These are phyloP conservation scores for Tribolium freemani DNA, from an alignment of 2,888 invertebrate genomes.

Conservation along the genomic window DNA sequence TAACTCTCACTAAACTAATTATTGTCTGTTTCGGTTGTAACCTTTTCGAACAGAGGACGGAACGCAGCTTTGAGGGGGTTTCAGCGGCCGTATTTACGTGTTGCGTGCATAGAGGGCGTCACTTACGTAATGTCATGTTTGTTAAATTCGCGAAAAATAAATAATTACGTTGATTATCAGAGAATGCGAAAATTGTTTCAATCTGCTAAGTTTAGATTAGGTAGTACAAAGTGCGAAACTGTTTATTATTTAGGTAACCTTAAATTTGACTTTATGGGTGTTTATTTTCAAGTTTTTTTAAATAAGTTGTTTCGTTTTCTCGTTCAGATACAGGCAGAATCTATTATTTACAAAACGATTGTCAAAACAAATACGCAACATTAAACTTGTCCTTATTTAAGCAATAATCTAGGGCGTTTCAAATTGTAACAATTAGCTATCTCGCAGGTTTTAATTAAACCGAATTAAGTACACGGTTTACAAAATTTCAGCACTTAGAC, in stretches of 20 bases:
- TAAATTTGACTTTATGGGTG: not conserved
- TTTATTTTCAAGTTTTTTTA: not conserved
- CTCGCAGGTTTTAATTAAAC: not conserved
- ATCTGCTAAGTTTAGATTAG: not conserved
- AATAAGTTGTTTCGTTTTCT: not conserved
- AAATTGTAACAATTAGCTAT: slow-evolving; percentile 13
- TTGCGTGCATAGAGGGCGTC: not conserved
- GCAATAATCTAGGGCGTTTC: not conserved
- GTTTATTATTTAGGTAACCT: not conserved
- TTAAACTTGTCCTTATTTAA: slow-evolving; percentile 7
- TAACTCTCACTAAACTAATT: slow-evolving; percentile 48
- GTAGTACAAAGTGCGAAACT: not conserved
- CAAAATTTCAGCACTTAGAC: not conserved
- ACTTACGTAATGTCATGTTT: not conserved
- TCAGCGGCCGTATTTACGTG: not conserved
- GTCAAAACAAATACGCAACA: slow-evolving; percentile 20
- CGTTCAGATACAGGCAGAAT: not conserved
- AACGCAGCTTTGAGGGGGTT: slow-evolving; percentile 9
- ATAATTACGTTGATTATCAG: not conserved
- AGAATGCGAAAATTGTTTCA: not conserved
- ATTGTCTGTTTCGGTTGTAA: slow-evolving; percentile 46
- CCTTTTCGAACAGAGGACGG: slow-evolving; percentile 43
- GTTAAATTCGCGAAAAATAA: not conserved
- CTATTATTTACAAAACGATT: slow-evolving; percentile 25
- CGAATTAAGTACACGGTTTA: not conserved